Base-by-base conservation (phyloP, 2,888 invertebrate species). In the Hypomecis punctinalis region DNA sequence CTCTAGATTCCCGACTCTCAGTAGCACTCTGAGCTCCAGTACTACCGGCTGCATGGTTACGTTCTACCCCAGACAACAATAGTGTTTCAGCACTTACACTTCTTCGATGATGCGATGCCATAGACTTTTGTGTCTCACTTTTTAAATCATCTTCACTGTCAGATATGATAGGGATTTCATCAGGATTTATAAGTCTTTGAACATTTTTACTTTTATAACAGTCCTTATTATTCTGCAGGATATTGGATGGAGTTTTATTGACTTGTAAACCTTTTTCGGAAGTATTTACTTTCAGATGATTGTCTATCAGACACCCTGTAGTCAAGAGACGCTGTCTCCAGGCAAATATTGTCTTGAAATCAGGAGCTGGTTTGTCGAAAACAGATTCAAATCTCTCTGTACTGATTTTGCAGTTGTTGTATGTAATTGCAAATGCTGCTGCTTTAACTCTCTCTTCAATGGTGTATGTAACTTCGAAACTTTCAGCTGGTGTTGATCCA, bases 301-400 rank as follows among this genome's bases (percentile, higher is more conserved):
- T 69, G 72, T 93, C 93, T 69, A 86, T 80, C 71, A 93, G 77
- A 74, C 93, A 93, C 5, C 93, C 93, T 56, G 89, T 90, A 6
- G 69, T 66, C 46, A 93, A 67, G 36, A 93, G 83, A 11, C 84
- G 78, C 70, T 91, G 89, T 63, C 92, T 82, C 93, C 91, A 93
- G 40, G 80, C 78, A 85, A 91, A 93, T 68, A 93, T 90, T 48
- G 92, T 93, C 75, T 92, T 87, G 65, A 89, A 92, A 76, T 93
- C 92, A 47, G 93, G 93, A 55, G 93, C 92, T 46, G 90, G 91
- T 79, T 93, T 93, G 55, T 88, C 87, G 80, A 79, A 91, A 8
- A 82, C 46, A 42, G 78, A 68, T 77, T 92, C 87, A 86, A 93
- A 93, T 72, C 83, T 89, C 0, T 87, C 83, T 56, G 89, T 82